Evolutionary conservation across 2,113 vertebrate genomes (phyloP), one percentile per base, ranked within the genome.

Genomic region (Saccopteryx leptura): DNA sequence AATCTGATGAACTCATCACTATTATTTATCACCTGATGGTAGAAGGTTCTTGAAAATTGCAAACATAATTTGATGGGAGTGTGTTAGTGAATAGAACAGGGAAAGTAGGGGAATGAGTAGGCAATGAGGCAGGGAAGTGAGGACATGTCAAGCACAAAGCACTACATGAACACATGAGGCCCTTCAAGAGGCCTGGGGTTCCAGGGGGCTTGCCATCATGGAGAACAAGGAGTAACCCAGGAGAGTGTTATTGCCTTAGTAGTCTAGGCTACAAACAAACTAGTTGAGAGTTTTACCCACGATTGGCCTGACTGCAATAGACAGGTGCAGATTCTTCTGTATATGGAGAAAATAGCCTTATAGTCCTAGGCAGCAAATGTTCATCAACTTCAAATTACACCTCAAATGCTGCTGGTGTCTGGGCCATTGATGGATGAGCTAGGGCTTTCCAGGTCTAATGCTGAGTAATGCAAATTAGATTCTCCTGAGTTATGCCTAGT

Each of bases 401-500:
- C 87, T 95, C 97, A 68, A 95, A 75, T 97, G 95, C 90, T 98
- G 50, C 82, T 98, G 63, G 56, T 97, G 97, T 97, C 96, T 97
- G 96, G 85, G 91, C 94, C 83, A 94, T 87, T 98, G 97, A 97
- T 98, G 96, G 96, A 98, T 98, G 96, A 98, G 96, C 79, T 80
- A 68, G 95, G 94, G 94, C 93, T 95, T 96, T 98, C 96, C 97
- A 98, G 97, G 65, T 98, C 97, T 95, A 96, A 96, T 60, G 95
- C 97, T 89, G 94, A 95, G 95, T 97, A 92, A 95, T 94, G 82
- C 74, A 98, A 74, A 96, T 97, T 96, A 88, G 63, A 96, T 97
- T 98, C 96, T 96, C 91, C 94, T 91, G 97, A 98, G 96, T 88
- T 75, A 97, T 92, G 97, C 74, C 24, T 94, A 94, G 93, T 94